Percentiles rank a stretch among this genome's conserved stretches.
Evolutionary conservation across 2,113 vertebrate species (phyloP).

Genomic region (Carettochelys insculpta): DNA sequence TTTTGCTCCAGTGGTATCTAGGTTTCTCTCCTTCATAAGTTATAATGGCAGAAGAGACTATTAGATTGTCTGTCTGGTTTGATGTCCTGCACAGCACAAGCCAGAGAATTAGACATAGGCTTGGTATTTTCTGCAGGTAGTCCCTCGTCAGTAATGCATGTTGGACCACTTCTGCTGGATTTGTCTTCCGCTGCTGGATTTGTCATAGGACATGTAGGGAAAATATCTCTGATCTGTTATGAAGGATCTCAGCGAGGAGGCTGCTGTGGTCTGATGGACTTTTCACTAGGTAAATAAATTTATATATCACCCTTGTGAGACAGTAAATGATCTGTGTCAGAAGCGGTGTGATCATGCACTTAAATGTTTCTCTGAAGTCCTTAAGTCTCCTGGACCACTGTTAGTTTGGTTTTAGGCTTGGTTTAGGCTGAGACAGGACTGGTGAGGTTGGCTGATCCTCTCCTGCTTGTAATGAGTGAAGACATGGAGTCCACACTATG

Average conservation of each 20-base stretch:
- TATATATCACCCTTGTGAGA: background rate
- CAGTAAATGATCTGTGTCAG: background rate
- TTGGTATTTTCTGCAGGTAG: background rate
- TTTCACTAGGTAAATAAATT: background rate
- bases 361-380: background rate
- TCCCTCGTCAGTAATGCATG: background rate
- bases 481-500: background rate
- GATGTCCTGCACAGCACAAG: background rate
- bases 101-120: constrained; percentile 30
- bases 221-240: background rate
- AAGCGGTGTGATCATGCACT: background rate
- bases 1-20: background rate
- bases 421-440: background rate
- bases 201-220: background rate
- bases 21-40: background rate
- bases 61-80: constrained; percentile 25
- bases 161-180: background rate
- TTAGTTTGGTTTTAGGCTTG: background rate
- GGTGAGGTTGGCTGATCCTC: background rate
- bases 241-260: background rate
- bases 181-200: background rate
- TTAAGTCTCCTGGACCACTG: background rate
- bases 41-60: background rate
- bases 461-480: background rate
- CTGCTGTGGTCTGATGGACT: background rate